Conservation (phyloP, 1,140 invertebrate genomes). For the Leguminivora glycinivorella region DNA sequence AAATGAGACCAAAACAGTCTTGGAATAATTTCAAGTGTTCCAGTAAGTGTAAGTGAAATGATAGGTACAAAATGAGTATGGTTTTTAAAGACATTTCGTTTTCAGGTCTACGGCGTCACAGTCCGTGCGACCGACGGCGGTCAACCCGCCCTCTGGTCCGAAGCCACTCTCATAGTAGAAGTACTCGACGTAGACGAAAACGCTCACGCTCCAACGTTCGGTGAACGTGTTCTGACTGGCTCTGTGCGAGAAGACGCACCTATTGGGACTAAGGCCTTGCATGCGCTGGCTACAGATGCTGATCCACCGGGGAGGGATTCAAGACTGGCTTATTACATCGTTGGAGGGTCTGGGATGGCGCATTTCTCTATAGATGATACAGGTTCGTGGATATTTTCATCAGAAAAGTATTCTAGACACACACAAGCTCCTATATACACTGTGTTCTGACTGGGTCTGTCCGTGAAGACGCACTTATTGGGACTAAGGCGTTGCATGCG, state of each 20-base stretch:
- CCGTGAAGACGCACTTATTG: conserved; percentile 87
- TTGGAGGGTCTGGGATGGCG: conserved; percentile 93
- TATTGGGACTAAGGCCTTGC: conserved; percentile 86
- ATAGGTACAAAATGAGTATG: not conserved
- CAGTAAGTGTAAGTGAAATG: too few species aligned
- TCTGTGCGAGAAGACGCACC: conserved; percentile 88
- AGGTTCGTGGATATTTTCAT: conserved; percentile 82
- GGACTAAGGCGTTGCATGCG: conserved; percentile 87
- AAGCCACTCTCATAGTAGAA: conserved; percentile 90
- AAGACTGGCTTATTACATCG: conserved; percentile 91
- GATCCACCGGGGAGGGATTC: conserved; percentile 89
- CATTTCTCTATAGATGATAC: conserved; percentile 94
- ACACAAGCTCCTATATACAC: too few species aligned
- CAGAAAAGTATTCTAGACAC: too few species aligned
- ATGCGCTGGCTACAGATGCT: conserved; percentile 87
- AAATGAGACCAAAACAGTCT: too few species aligned
- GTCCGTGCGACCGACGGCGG: conserved; percentile 91
- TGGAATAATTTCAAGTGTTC: too few species aligned
- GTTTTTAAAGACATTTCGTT: conserved; percentile 7
- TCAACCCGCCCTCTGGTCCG: conserved; percentile 84
- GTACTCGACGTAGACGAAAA: conserved; percentile 97
- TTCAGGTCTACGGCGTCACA: conserved; percentile 88
- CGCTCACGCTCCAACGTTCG: conserved; percentile 89
- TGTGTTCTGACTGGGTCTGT: conserved; percentile 85
- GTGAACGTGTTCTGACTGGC: conserved; percentile 86